A percentile compares a stretch with the other conserved stretches of the same genome.
These are phyloP conservation scores for Fragum whitleyi DNA, from an alignment of 2,888 invertebrate species.

Conservation along the genomic window DNA sequence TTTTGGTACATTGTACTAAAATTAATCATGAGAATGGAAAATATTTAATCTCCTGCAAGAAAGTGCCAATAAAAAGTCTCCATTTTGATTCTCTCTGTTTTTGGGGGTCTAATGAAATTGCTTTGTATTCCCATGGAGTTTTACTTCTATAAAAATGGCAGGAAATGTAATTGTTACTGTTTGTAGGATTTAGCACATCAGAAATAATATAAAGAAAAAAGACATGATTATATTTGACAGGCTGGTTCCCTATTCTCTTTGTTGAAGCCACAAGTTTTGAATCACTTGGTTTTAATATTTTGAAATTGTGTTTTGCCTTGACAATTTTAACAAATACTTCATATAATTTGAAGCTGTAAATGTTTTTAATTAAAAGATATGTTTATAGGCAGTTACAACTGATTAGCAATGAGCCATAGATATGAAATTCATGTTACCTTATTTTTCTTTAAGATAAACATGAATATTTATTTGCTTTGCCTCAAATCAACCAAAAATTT, in stretches of 20 bases:
- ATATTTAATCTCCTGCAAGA: constrained; percentile 13
- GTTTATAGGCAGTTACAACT: too few relatives aligned
- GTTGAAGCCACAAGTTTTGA: too few relatives aligned
- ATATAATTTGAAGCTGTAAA: too few relatives aligned
- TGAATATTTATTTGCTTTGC: too few relatives aligned
- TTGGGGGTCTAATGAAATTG: constrained; percentile 13
- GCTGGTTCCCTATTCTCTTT: not conserved
- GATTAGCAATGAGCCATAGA: too few relatives aligned
- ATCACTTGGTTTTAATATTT: too few relatives aligned
- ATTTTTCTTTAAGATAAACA: too few relatives aligned
- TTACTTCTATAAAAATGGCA: not conserved
- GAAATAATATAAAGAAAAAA: not conserved
- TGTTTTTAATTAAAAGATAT: too few relatives aligned
- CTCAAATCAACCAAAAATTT: too few relatives aligned
- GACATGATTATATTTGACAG: not conserved
- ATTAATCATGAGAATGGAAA: constrained; percentile 13
- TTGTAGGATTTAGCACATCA: not conserved
- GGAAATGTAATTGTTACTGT: constrained; percentile 15
- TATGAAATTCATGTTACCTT: too few relatives aligned
- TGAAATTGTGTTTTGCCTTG: too few relatives aligned
- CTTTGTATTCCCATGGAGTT: not conserved
- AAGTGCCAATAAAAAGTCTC: constrained; percentile 1
- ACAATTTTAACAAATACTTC: too few relatives aligned
- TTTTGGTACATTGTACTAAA: not conserved
- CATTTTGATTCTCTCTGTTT: constrained; percentile 14